Conservation (phyloP, 2,113 vertebrate species). For the Amphiprion ocellaris region DNA sequence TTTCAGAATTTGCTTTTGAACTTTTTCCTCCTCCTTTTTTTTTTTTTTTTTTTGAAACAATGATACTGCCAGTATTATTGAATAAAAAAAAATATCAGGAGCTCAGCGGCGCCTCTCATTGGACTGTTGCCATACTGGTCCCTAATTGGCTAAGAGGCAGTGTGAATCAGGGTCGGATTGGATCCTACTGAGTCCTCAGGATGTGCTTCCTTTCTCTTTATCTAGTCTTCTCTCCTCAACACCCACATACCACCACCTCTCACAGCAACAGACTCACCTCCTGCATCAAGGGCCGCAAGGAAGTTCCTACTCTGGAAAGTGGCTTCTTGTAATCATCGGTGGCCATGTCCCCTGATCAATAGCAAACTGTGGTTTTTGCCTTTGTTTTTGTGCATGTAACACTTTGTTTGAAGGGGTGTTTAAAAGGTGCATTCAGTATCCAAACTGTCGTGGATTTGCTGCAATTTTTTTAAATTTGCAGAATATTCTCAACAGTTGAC, state of each 20-base stretch:
- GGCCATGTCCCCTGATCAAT: background rate
- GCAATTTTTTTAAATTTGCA: conserved; percentile 28
- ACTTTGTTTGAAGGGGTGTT: conserved; percentile 51
- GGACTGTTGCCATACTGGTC: conserved; percentile 68
- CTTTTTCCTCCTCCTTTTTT: conserved; percentile 25
- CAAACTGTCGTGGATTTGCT: conserved; percentile 23
- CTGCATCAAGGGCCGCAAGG: background rate
- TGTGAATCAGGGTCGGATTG: conserved; percentile 45
- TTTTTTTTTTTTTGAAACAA: conserved; percentile 35
- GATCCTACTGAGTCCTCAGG: conserved; percentile 56
- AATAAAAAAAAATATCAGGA: conserved; percentile 14
- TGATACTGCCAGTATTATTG: conserved; percentile 75
- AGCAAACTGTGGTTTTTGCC: conserved; percentile 15
- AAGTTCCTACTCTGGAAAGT: background rate
- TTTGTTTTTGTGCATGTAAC: conserved; percentile 51
- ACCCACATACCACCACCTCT: conserved; percentile 57
- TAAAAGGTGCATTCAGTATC: conserved; percentile 28
- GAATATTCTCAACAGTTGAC: conserved; percentile 46
- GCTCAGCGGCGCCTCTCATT: conserved; percentile 42
- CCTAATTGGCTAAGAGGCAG: conserved; percentile 13
- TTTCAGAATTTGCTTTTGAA: conserved; percentile 60
- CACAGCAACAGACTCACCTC: conserved; percentile 8
- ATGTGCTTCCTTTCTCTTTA: conserved; percentile 25
- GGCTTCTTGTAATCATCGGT: background rate
- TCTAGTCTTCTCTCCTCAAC: background rate